Evolutionary conservation across 2,888 invertebrate species (phyloP), one percentile per base, ranked within the genome.

Genomic region (Trissolcus brochymenae): DNA sequence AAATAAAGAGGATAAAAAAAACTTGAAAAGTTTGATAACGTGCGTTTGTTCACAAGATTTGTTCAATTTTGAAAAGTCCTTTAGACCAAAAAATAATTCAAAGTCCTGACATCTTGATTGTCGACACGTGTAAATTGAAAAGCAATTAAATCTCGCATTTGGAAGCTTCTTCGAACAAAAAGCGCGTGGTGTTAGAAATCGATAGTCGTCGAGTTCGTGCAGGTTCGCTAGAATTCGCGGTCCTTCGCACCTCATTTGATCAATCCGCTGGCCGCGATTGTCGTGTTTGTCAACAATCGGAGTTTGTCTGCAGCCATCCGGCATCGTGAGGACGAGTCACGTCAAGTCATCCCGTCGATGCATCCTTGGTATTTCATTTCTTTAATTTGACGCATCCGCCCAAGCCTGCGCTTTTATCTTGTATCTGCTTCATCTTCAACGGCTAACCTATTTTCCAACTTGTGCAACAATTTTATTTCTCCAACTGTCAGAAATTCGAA

Each of bases 231-330:
- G 61, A 35, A 16, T 60, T 79, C 79, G 79, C 66, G 71, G 71
- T 74, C 71, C 59, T 59, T 77, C 79, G 79, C 79, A 72, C 71
- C 68, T 73, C 64, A 64, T 74, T 50, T 64, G 71, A 79, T 77
- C 71, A 77, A 76, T 76, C 62, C 59, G n/a, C 7, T 51, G 62
- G 21, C 41, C 51, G 41, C 61, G 67, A 74, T 49, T 68, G 54
- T 72, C 72, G 73, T 79, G 79, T 79, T 79, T 79, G 66, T 74
- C 79, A 79, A 79, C 76, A 79, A 74, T 73, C 54, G 19, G 74
- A 76, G 72, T 70, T 51, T 14, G 56, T 56, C 62, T 64, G 57
- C 76, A 66, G 68, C 61, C 61, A 19, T 77, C 49, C 43, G 50
- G 53, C 55, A 66, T 41, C 73, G 59, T 60, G 56, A 60, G 62